Conservation (phyloP, 2,113 vertebrate genomes). For the Pygoscelis antarcticus region DNA sequence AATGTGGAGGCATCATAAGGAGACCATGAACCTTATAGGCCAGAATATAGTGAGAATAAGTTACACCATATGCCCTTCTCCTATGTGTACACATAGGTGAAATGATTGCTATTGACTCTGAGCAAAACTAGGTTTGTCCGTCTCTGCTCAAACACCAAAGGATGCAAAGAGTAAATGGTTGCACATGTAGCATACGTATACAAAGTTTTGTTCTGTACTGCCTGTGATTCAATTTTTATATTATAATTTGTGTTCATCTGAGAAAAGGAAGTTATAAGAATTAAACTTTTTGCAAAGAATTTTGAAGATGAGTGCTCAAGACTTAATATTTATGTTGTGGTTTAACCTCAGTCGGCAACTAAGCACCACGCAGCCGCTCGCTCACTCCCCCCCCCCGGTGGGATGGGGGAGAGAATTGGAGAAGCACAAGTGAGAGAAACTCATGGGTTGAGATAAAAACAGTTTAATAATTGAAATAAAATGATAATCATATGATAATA, state of each 20-base stretch:
- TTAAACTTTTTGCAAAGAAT: background rate
- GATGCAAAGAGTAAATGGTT: background rate
- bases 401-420: too few species aligned
- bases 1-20: background rate
- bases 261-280: background rate
- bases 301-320: background rate
- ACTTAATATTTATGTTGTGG: background rate
- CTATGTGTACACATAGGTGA: background rate
- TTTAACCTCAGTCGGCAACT: too few species aligned
- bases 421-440: too few species aligned
- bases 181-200: background rate
- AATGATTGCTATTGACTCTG: background rate
- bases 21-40: background rate
- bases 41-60: background rate
- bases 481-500: too few species aligned
- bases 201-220: background rate
- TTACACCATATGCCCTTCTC: background rate
- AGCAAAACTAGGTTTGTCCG: background rate
- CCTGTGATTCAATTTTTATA: background rate
- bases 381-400: too few species aligned
- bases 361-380: too few species aligned
- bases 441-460: too few species aligned
- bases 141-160: background rate
- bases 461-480: too few species aligned
- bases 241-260: background rate